phyloP scores from a whole-genome alignment of 2,797 vertebrate genomes.

The Peromyscus attwateri region DNA sequence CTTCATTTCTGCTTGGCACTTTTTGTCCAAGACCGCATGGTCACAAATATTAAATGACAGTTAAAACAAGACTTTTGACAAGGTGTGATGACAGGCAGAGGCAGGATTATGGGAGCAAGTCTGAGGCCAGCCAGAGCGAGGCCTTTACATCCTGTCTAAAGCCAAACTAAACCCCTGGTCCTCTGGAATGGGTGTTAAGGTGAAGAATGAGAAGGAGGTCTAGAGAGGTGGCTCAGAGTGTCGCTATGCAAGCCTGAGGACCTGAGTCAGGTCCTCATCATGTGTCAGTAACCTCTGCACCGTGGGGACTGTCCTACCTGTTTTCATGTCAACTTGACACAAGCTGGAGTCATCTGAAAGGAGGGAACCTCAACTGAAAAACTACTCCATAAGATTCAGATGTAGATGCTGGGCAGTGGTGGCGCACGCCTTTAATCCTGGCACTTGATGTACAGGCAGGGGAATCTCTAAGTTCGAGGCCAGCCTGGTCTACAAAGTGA shows the following conservation, averaged over 20 bases:
- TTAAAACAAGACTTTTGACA: slow-evolving; percentile 28
- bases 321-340: neutral
- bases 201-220: neutral
- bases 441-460: neutral
- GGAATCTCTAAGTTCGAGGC: neutral
- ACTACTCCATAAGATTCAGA: no score
- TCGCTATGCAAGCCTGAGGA: no score
- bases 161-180: neutral
- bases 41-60: slow-evolving; percentile 50
- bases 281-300: no score
- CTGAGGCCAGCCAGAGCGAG: neutral
- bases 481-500: neutral
- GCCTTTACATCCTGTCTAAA: neutral
- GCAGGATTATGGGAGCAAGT: neutral
- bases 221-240: neutral
- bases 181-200: neutral
- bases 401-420: no score
- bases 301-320: neutral
- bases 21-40: slow-evolving; percentile 13
- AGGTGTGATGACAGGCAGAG: neutral
- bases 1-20: slow-evolving; percentile 14
- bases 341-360: neutral
- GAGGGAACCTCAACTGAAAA: neutral
- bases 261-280: neutral
- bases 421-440: neutral